Evolutionary conservation across 1,140 invertebrate species (phyloP), one percentile per base, ranked within the genome.

Genomic region (Drosophila ogumai): DNA sequence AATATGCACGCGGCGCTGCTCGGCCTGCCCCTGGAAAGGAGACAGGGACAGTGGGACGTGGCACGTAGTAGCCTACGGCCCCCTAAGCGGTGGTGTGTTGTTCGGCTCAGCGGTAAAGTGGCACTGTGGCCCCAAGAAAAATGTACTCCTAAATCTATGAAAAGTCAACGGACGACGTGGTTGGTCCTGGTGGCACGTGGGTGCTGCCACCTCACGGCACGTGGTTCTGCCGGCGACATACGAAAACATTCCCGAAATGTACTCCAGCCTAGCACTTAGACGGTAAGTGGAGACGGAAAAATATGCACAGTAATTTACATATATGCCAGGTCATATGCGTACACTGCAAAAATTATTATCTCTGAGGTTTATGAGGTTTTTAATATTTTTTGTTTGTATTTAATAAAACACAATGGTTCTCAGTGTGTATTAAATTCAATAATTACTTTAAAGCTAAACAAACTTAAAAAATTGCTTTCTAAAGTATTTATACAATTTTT

Each of bases 81-180:
- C 38, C 38, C 25, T 50, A 34, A 34, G 56, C 44, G 50, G 44
- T 43, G 75, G 65, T 32, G 49, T n/a, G 49, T 32, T 50, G 43
- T 69, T 60, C 32, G 43, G 54, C 49, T 49, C 64, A 44, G 55
- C 55, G 47, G 55, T 25, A 77, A 68, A 71, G 52, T 61, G 67
- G 28, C 36, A 32, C 25, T 66, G 57, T 56, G 46, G 66, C 66
- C 49, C 47, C n/a, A 54, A 87, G 84, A 87, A 87, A 82, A 82
- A 87, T 87, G 82, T 82, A 79, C 84, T 87, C 57, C 76, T 87
- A 87, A 88, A 87, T 87, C 82, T 82, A 88, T 88, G 84, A 82
- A 76, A 82, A 88, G 82, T 87, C 82, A 87, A 74, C 75, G 75
- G 80, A 64, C 63, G 75, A 75, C 82, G 82, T 86, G 82, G 78